Percentiles rank a stretch among this genome's conserved stretches.
These are phyloP conservation scores for Caranx melampygus DNA, from an alignment of 2,113 vertebrate species.

Conservation along the genomic window DNA sequence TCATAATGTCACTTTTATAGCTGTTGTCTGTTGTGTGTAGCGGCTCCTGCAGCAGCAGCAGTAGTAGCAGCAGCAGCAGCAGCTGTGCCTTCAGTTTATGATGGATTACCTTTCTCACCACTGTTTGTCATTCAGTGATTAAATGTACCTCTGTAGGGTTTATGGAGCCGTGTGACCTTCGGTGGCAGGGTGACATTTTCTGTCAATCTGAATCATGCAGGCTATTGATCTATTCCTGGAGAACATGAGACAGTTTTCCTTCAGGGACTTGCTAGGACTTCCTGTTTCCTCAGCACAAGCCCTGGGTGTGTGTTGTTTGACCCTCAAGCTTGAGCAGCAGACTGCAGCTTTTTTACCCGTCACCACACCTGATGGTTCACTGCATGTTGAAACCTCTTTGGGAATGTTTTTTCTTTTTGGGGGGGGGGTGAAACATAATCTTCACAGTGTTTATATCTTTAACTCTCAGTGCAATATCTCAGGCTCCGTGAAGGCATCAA, in stretches of 20 bases:
- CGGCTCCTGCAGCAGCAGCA: background rate
- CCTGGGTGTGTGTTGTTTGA: slow-evolving; percentile 14
- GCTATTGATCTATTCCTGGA: background rate
- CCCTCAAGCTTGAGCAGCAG: slow-evolving; percentile 29
- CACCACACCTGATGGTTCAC: background rate
- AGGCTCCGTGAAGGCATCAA: background rate
- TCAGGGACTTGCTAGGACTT: background rate
- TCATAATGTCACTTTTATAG: background rate
- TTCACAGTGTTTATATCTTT: background rate
- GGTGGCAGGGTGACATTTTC: slow-evolving; percentile 28
- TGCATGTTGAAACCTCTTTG: slow-evolving; percentile 5
- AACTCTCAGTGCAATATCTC: background rate
- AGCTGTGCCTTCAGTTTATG: background rate
- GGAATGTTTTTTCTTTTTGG: background rate
- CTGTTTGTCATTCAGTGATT: background rate
- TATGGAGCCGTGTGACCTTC: slow-evolving; percentile 14
- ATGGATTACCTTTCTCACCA: background rate
- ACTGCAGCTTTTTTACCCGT: slow-evolving; percentile 8
- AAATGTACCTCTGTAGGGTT: background rate
- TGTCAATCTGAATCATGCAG: background rate
- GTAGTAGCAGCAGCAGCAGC: background rate
- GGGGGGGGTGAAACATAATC: background rate
- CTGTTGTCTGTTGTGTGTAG: background rate
- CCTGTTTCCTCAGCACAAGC: background rate
- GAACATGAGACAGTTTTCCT: background rate